These are phyloP conservation scores for Ischnura elegans DNA, from an alignment of 2,888 invertebrate genomes.

Conservation along the genomic window DNA sequence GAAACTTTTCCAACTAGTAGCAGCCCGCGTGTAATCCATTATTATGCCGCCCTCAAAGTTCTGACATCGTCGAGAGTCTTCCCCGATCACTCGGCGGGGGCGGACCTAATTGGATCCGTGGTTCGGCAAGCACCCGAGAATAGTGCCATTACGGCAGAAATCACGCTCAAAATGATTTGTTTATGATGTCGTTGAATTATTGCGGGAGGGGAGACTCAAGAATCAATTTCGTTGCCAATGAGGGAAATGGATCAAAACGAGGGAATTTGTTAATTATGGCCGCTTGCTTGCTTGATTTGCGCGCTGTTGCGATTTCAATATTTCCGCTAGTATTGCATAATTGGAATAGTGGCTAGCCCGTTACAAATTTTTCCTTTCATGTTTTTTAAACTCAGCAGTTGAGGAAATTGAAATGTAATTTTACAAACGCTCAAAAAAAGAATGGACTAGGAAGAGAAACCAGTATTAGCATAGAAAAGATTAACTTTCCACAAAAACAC, in stretches of 20 bases:
- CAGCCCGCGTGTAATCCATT: constrained; percentile 25
- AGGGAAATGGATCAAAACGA: background rate
- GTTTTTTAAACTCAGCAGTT: too few species aligned
- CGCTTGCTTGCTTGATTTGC: background rate
- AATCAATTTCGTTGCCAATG: background rate
- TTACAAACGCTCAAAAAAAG: too few species aligned
- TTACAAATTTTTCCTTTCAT: too few species aligned
- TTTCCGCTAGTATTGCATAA: too few species aligned
- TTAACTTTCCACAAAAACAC: too few species aligned
- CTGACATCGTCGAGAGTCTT: constrained; percentile 13
- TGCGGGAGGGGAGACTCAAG: background rate
- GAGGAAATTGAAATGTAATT: too few species aligned
- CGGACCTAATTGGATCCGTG: constrained; percentile 15
- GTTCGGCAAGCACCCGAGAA: background rate
- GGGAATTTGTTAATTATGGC: background rate
- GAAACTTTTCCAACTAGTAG: constrained; percentile 6
- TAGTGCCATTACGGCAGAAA: constrained; percentile 20
- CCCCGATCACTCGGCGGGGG: background rate
- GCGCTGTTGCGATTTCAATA: too few species aligned
- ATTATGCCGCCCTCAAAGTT: constrained; percentile 15
- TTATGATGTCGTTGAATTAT: background rate
- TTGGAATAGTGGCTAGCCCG: too few species aligned
- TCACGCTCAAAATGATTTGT: background rate
- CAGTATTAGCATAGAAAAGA: too few species aligned
- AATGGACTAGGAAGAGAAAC: too few species aligned